Percentiles rank a stretch among this genome's conserved stretches.
phyloP scores from a whole-genome alignment of 2,888 invertebrate genomes.

The Prostheceraeus crozeri region DNA sequence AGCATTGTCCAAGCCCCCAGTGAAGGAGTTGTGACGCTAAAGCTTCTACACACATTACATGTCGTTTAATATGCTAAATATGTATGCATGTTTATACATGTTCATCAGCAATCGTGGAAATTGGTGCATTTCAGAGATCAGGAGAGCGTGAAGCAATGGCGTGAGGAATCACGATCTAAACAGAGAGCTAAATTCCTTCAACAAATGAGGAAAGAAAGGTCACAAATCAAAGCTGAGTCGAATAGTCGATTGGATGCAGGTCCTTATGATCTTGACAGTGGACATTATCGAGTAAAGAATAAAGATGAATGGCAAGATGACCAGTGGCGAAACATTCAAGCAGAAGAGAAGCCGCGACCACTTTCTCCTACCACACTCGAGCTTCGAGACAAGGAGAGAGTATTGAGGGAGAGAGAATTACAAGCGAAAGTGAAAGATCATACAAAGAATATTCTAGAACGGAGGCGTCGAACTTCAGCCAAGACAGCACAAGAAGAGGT shows the following conservation, averaged over 20 bases:
- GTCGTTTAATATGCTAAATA: no score
- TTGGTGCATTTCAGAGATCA: no score
- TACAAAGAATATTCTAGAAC: conserved; percentile 11
- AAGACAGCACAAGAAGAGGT: conserved; percentile 16
- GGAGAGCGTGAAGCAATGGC: background rate
- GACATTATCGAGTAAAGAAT: background rate
- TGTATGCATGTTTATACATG: no score
- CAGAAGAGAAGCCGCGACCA: conserved; percentile 1
- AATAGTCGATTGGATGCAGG: background rate
- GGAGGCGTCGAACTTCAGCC: background rate
- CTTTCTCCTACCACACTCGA: background rate
- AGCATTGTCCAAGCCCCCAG: no score
- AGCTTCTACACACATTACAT: no score
- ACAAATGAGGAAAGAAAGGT: conserved; percentile 3
- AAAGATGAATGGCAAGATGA: background rate
- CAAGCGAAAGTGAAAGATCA: background rate
- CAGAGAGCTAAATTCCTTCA: conserved; percentile 3
- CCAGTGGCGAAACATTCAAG: background rate
- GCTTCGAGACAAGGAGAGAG: background rate
- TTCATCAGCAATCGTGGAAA: no score
- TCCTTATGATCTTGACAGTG: background rate
- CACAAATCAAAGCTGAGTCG: conserved; percentile 1
- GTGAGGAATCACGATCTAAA: conserved; percentile 7
- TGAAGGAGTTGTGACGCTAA: no score
- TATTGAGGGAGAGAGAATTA: conserved; percentile 7